These are phyloP conservation scores for Felis catus DNA, from an alignment of 2,113 vertebrate genomes.

Conservation along the genomic window DNA sequence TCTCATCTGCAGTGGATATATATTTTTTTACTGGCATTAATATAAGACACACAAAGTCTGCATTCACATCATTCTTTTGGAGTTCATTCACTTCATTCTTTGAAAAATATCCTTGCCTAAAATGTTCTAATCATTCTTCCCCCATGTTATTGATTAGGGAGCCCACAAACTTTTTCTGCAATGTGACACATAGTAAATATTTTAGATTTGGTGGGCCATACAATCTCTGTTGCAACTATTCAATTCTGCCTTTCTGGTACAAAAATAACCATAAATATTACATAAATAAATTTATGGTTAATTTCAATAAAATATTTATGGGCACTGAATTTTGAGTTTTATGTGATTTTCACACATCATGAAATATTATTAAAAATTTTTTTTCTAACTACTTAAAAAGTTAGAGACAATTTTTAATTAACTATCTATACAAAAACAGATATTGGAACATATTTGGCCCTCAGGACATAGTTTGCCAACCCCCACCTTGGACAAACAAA, in stretches of 20 bases:
- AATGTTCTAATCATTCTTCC: not conserved
- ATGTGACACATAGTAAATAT: not conserved
- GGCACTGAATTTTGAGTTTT: not conserved
- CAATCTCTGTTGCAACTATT: not conserved
- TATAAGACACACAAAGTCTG: not conserved
- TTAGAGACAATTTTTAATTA: not conserved
- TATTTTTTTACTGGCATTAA: not conserved
- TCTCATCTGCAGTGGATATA: not conserved
- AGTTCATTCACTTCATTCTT: not conserved
- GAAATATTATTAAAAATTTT: not conserved
- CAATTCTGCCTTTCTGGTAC: not conserved
- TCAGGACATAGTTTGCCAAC: not conserved
- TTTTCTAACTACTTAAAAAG: not conserved
- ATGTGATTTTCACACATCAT: not conserved
- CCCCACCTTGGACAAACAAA: not conserved
- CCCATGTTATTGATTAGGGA: not conserved
- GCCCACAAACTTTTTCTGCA: not conserved
- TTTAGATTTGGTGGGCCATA: not conserved
- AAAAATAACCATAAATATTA: not conserved
- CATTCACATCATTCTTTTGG: not conserved
- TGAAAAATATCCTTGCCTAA: not conserved
- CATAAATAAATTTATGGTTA: not conserved
- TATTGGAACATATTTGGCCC: too few relatives aligned
- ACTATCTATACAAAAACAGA: not conserved
- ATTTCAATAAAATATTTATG: not conserved